phyloP scores from a whole-genome alignment of 2,888 invertebrate species.

The Drosophila eohydei region DNA sequence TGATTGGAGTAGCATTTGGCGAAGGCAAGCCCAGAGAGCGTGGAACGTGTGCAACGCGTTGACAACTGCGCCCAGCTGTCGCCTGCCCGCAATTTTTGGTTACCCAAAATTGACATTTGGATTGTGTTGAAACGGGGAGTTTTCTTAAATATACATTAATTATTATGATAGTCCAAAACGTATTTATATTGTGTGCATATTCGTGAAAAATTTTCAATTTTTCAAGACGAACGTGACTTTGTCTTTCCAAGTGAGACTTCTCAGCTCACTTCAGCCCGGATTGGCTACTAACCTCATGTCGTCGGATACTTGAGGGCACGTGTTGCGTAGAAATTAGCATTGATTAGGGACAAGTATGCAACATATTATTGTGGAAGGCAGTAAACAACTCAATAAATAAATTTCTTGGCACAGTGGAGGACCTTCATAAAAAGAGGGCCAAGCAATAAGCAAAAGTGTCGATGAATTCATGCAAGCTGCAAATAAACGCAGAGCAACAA shows the following conservation, averaged over 20 bases:
- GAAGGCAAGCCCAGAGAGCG: conserved; percentile 27
- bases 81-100: conserved; percentile 55
- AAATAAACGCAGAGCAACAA: conserved; percentile 22
- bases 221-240: neutral
- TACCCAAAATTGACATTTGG: conserved; percentile 51
- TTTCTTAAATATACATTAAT: conserved; percentile 5
- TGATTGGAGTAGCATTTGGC: conserved; percentile 70
- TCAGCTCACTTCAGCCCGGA: neutral
- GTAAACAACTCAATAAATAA: conserved; percentile 53
- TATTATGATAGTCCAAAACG: conserved; percentile 4
- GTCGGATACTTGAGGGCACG: conserved; percentile 18
- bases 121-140: conserved; percentile 28
- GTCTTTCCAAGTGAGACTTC: neutral
- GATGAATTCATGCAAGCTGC: conserved; percentile 4
- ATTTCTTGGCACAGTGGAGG: conserved; percentile 14
- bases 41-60: conserved; percentile 38
- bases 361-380: conserved; percentile 10
- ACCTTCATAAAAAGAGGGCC: conserved; percentile 11
- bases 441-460: conserved; percentile 20
- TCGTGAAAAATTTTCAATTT: conserved; percentile 23
- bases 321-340: conserved; percentile 48
- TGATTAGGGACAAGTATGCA: conserved; percentile 37
- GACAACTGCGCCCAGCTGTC: conserved; percentile 63
- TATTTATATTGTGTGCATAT: conserved; percentile 39
- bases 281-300: neutral